These are phyloP conservation scores for Pollimyrus isidori DNA, from an alignment of 2,113 vertebrate genomes.

Conservation along the genomic window DNA sequence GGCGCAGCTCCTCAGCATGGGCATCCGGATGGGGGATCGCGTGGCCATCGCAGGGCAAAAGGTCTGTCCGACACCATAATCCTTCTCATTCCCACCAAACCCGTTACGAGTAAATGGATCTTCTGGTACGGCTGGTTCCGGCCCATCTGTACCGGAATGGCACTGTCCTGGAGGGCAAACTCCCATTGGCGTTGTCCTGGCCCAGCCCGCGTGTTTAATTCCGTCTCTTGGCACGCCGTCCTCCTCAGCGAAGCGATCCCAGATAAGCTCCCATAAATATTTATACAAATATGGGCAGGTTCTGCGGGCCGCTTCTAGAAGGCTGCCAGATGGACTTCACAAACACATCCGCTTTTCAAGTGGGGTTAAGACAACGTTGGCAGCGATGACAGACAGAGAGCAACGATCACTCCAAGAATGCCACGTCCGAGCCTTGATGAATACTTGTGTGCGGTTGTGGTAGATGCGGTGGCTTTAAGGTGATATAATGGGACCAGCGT, in stretches of 20 bases:
- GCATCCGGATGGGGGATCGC: constrained; percentile 79
- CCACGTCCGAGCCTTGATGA: background rate
- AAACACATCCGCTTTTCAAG: background rate
- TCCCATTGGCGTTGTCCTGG: background rate
- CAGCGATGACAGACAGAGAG: background rate
- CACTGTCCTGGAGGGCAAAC: background rate
- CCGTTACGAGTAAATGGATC: background rate
- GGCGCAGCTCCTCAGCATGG: constrained; percentile 66
- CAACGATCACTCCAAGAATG: background rate
- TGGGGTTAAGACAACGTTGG: background rate
- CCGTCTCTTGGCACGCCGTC: background rate
- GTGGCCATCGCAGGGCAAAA: constrained; percentile 95
- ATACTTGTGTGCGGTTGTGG: background rate
- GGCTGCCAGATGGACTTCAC: constrained; percentile 4
- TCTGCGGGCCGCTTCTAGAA: background rate
- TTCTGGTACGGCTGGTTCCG: background rate
- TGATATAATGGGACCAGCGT: background rate
- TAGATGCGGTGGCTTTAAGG: background rate
- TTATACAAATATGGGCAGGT: background rate
- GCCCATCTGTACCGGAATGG: background rate
- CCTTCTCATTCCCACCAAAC: background rate
- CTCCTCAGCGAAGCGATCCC: background rate
- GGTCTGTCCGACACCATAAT: constrained; percentile 52
- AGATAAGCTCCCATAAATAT: constrained; percentile 7
- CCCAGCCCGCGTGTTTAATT: background rate